These are phyloP conservation scores for Chelon labrosus DNA, from an alignment of 2,797 vertebrate species.

Conservation along the genomic window DNA sequence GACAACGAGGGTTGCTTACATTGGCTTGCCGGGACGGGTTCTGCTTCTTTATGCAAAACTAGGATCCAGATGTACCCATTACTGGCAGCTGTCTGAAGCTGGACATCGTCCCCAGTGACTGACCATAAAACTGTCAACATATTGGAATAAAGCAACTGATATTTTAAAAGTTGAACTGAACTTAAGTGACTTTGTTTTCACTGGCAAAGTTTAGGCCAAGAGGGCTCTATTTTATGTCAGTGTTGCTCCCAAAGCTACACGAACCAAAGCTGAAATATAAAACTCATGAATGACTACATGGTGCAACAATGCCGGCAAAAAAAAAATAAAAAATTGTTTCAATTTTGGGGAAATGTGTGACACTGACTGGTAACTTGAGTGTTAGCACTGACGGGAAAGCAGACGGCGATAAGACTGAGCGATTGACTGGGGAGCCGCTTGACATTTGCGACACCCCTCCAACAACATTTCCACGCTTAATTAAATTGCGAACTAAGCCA, in stretches of 20 bases:
- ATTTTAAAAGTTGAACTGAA: conserved; percentile 19
- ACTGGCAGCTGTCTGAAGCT: conserved; percentile 50
- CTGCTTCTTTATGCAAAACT: conserved; percentile 27
- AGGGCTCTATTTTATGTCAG: not conserved
- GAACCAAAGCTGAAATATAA: conserved; percentile 20
- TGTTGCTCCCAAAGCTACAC: conserved; percentile 12
- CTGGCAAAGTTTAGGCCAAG: not conserved
- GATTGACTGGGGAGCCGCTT: conserved; percentile 64
- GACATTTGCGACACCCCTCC: conserved; percentile 76
- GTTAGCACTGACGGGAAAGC: conserved; percentile 58
- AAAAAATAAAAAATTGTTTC: not conserved
- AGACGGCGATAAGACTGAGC: conserved; percentile 69
- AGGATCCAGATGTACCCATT: conserved; percentile 56
- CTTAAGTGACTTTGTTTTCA: conserved; percentile 1
- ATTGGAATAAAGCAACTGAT: conserved; percentile 42
- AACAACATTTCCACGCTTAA: conserved; percentile 80
- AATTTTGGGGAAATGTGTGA: conserved; percentile 33
- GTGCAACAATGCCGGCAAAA: not conserved
- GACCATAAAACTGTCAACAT: conserved; percentile 52
- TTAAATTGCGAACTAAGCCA: conserved; percentile 79
- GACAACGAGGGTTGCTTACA: conserved; percentile 51
- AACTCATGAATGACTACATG: conserved; percentile 20
- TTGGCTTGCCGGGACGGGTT: conserved; percentile 45
- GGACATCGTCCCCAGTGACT: conserved; percentile 32
- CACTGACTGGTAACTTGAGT: conserved; percentile 27